Percentiles rank a stretch among this genome's conserved stretches.
Conservation (phyloP, 2,888 invertebrate species). For the Empis stercorea region DNA sequence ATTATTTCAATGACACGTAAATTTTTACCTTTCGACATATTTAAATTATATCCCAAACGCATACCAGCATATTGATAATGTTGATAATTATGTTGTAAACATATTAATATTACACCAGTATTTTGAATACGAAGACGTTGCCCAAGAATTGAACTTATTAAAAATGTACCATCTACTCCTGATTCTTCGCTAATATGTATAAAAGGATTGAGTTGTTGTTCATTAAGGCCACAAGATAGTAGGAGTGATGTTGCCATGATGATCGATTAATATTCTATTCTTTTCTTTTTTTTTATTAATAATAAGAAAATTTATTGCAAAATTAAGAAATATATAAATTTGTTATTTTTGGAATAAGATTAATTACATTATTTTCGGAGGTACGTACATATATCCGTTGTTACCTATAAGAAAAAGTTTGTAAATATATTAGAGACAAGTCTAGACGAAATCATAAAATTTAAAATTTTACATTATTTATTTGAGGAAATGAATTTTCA, state of each 20-base stretch:
- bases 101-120: slow-evolving; percentile 46
- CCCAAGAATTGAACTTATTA: slow-evolving; percentile 52
- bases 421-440: no score
- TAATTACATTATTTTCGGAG: no score
- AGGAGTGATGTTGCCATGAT: slow-evolving; percentile 50
- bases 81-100: slow-evolving; percentile 54
- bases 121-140: slow-evolving; percentile 46
- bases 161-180: slow-evolving; percentile 58
- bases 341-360: no score
- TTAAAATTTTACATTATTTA: no score
- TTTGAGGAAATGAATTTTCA: no score
- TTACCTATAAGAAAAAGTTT: no score
- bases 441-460: no score
- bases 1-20: slow-evolving; percentile 43
- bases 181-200: slow-evolving; percentile 57
- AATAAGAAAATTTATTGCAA: no score
- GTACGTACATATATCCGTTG: no score
- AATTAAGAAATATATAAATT: no score
- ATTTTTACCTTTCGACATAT: slow-evolving; percentile 38
- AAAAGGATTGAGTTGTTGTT: slow-evolving; percentile 41
- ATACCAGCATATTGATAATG: slow-evolving; percentile 65
- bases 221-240: slow-evolving; percentile 48
- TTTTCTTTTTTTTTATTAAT: no score
- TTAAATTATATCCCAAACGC: slow-evolving; percentile 58
- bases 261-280: neutral